Evolutionary conservation across 2,888 invertebrate species (phyloP).

Genomic region (Acanthacorydalis orientalis): DNA sequence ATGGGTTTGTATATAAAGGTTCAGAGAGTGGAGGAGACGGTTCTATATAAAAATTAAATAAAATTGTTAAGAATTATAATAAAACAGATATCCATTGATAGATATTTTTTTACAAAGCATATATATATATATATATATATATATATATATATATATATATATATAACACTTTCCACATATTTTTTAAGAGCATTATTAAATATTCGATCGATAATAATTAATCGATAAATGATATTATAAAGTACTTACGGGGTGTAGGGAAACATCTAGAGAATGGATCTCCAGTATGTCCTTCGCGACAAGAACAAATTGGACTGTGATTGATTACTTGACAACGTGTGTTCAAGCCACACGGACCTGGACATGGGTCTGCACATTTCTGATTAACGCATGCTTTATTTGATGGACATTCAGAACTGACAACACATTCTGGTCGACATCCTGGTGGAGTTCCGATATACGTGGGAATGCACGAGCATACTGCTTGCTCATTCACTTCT

Average conservation of each 20-base stretch:
- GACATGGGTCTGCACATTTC: constrained; percentile 45
- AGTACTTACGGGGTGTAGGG: constrained; percentile 22
- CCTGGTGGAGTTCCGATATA: constrained; percentile 57
- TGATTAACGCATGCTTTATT: constrained; percentile 46
- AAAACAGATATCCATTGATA: too few species aligned
- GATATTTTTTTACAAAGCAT: too few species aligned
- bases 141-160: too few species aligned
- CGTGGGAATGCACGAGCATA: constrained; percentile 50
- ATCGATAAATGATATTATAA: constrained; percentile 9
- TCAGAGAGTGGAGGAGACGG: constrained; percentile 5
- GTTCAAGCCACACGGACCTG: constrained; percentile 29
- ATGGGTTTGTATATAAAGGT: constrained; percentile 31
- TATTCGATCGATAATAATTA: constrained; percentile 2
- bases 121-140: too few species aligned
- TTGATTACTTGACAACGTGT: constrained; percentile 34
- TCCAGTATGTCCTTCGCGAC: constrained; percentile 44
- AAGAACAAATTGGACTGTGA: constrained; percentile 42
- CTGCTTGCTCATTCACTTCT: constrained; percentile 42
- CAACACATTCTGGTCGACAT: constrained; percentile 50
- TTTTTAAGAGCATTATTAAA: too few species aligned
- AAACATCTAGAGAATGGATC: constrained; percentile 42
- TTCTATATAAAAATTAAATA: not conserved
- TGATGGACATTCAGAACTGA: constrained; percentile 46
- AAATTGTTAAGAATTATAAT: too few species aligned
- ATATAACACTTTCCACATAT: too few species aligned